Evolutionary conservation across 1,140 invertebrate genomes (phyloP), one percentile per base, ranked within the genome.

Genomic region (Drosophila neocordata): DNA sequence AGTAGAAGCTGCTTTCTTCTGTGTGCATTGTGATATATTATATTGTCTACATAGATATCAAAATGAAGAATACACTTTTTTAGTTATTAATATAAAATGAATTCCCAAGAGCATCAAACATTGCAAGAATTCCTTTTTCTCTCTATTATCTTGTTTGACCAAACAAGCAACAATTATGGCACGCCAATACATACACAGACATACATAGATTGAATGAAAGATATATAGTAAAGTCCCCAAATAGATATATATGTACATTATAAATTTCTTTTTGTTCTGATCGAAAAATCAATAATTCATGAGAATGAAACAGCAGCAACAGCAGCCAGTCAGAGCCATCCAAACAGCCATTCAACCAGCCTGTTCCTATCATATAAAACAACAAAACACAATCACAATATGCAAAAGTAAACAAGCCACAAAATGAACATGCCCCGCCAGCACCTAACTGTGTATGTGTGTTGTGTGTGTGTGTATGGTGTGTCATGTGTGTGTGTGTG

Each of bases 241-340:
- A 41, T 59, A 31, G 13, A 34, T 59, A 35, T 59, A 35, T 59
- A 22, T 20, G 35, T 59, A 24, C 57, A 38, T 59, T 37, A 38
- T 20, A 38, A 59, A 59, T 59, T 38, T 68, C 67, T 68, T 61
- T 31, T 57, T 20, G 57, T 57, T 60, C 77, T 87, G 83, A 85
- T 85, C 82, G 83, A 87, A 85, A 85, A 87, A 85, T 85, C 82
- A 87, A 87, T 85, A 85, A 87, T 85, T 85, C 82, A 85, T 76
- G 78, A 67, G 62, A 63, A 60, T 35, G 52, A 55, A 15, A 9
- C 41, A 48, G 15, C 41, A 44, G 13, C 41, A 15, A 9, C 41
- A 48, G 15, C 41, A 44, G 13, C 41, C 41, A 44, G 41, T 44
- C 41, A 48, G 18, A 48, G 41, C 41, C 41, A 44, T n/a, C 15